Evolutionary conservation across 2,113 vertebrate genomes (phyloP), one percentile per base, ranked within the genome.

Genomic region (Scomber colias): DNA sequence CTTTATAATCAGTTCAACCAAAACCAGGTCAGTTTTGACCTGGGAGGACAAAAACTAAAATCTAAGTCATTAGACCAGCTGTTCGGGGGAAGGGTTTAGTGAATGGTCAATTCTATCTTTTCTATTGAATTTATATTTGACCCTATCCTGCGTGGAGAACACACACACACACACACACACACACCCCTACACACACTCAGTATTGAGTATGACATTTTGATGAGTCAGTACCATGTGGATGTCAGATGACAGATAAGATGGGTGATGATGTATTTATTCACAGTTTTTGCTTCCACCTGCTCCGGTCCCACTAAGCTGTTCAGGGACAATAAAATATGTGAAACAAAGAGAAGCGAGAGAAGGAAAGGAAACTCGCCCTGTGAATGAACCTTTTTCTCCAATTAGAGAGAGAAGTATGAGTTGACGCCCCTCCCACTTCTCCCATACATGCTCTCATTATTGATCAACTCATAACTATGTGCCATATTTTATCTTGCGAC

Each of bases 401-500:
- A 19, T 14, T 19, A 7, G 16, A 63, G 49, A 73, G 46, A 11
- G 19, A 66, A 19, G n/a, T 76, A 15, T 16, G 11, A 48, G 50
- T 62, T 45, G 72, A 60, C 16, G 4, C n/a, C 71, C 66, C 63
- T 24, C 61, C 61, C n/a, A 46, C 61, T 14, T 16, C 72, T 65
- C 69, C 27, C 44, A 3, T 24, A 75, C 62, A 66, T 30, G 70
- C 69, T 67, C 71, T 75, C 72, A 65, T 71, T 78, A 71, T 7
- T 2, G 73, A 84, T 82, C 76, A 49, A 79, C 53, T 75, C 79
- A 71, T 77, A 60, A 86, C 56, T 62, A 84, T 86, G 94, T 93
- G 93, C 92, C 90, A 93, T 93, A 89, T 89, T 90, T 88, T 71
- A 87, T 89, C 87, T 90, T 87, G 79, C 75, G 69, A 90, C 86